Conservation (phyloP, 1,140 invertebrate genomes). For the Tetragnatha versicolor region DNA sequence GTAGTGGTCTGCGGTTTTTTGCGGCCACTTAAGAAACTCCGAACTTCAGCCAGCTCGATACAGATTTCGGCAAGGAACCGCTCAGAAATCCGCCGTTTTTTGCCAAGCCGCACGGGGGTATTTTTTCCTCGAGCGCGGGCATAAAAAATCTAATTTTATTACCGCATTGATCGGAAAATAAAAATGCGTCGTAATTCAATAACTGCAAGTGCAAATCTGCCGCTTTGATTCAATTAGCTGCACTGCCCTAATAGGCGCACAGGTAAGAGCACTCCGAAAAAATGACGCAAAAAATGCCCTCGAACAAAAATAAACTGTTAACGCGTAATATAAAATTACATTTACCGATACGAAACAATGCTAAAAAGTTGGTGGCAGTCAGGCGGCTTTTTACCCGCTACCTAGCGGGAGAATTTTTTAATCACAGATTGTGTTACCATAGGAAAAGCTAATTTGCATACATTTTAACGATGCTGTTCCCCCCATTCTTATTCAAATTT, state of each 20-base stretch:
- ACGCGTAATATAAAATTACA: slow-evolving; percentile 56
- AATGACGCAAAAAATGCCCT: neutral
- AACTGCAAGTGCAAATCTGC: slow-evolving; percentile 51
- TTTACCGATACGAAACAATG: slow-evolving; percentile 53
- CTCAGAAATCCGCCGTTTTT: neutral
- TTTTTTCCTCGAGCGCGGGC: slow-evolving; percentile 2
- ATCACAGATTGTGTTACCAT: slow-evolving; percentile 55
- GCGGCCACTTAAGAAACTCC: slow-evolving; percentile 18
- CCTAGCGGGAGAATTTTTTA: slow-evolving; percentile 49
- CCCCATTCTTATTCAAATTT: slow-evolving; percentile 56
- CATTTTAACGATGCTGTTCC: slow-evolving; percentile 56
- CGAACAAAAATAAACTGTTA: slow-evolving; percentile 53
- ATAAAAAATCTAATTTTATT: slow-evolving; percentile 47
- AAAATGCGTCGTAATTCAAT: slow-evolving; percentile 52
- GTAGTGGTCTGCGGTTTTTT: slow-evolving; percentile 13
- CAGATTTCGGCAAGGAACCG: slow-evolving; percentile 1
- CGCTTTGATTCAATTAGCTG: slow-evolving; percentile 53
- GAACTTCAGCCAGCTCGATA: slow-evolving; percentile 24
- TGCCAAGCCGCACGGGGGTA: neutral
- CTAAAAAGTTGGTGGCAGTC: slow-evolving; percentile 41
- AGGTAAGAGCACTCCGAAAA: slow-evolving; percentile 44
- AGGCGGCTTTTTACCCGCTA: slow-evolving; percentile 43
- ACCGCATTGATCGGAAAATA: slow-evolving; percentile 45
- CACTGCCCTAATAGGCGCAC: slow-evolving; percentile 43
- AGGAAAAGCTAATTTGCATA: slow-evolving; percentile 54